phyloP scores from a whole-genome alignment of 2,888 invertebrate species.

The Cataglyphis altisquamis region DNA sequence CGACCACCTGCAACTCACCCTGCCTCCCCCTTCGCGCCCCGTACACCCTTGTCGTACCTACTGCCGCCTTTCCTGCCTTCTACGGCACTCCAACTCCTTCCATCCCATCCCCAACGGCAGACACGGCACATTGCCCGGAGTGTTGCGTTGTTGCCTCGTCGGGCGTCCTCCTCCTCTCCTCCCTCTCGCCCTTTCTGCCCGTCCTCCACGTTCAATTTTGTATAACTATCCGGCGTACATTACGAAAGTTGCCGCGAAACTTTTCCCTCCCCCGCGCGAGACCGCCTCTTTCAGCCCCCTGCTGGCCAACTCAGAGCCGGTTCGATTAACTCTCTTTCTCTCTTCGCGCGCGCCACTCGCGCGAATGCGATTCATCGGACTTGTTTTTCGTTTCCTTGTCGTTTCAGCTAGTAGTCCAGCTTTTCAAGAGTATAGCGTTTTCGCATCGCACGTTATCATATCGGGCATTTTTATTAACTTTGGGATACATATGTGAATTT shows the following conservation, averaged over 20 bases:
- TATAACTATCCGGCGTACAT: constrained; percentile 78
- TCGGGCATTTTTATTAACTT: not conserved
- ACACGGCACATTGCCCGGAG: constrained; percentile 79
- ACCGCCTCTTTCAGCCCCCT: constrained; percentile 42
- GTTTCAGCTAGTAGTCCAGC: constrained; percentile 30
- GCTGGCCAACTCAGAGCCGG: constrained; percentile 55
- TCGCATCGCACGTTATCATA: constrained; percentile 29
- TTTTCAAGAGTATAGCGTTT: constrained; percentile 32
- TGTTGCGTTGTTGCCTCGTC: constrained; percentile 78
- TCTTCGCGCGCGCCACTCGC: constrained; percentile 58
- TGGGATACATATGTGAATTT: not conserved
- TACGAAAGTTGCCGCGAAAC: constrained; percentile 77
- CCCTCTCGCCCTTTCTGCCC: constrained; percentile 26
- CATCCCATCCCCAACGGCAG: constrained; percentile 65
- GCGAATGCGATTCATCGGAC: constrained; percentile 66
- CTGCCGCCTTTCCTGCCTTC: constrained; percentile 66
- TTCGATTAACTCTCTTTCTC: constrained; percentile 74
- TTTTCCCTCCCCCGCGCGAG: constrained; percentile 68
- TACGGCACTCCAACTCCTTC: constrained; percentile 61
- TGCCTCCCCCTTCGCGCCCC: constrained; percentile 59
- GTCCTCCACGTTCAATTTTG: constrained; percentile 81
- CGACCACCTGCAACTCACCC: constrained; percentile 62
- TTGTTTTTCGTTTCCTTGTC: constrained; percentile 67
- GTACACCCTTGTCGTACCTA: constrained; percentile 65
- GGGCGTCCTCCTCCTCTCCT: constrained; percentile 55